Evolutionary conservation across 2,797 vertebrate genomes (phyloP), one percentile per base, ranked within the genome.

Genomic region (Florisuga fusca): DNA sequence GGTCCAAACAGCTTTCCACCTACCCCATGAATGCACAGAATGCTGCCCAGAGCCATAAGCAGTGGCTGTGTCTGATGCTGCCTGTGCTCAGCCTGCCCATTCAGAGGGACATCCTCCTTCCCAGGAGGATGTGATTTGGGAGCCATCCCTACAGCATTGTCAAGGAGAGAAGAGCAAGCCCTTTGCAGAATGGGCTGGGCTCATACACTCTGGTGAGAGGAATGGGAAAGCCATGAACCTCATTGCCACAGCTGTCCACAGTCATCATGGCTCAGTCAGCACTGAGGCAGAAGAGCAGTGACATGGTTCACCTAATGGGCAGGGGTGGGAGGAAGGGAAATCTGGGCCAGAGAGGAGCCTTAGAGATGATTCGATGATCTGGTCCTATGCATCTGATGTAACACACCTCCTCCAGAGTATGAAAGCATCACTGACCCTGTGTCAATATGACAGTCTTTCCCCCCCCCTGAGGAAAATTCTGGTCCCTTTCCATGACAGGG

Each of bases 271-370:
- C 27, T 61, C 26, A n/a, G 9, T 29, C 51, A 79, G 19, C 17
- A 29, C 25, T 31, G 31, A 27, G 11, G 18, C 36, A 72, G 69
- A 71, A 15, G 21, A 76, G 27, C 13, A 59, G 4, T 0, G 0
- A 55, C 17, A 2, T 46, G 18, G 64, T 46, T 67, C 54, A 55
- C 25, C 64, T 51, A 22, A 23, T 5, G 15, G 6, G 3, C 34
- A 76, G 48, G 23, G 55, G 21, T 34, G 17, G 41, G 50, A 33
- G 27, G 54, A 72, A 46, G 41, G 57, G 10, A 53, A 80, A 76
- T 54, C 15, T 67, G n/a, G 13, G 31, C 5, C 36, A 43, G 59
- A 54, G 36, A 57, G 17, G 31, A 87, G 19, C 38, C 22, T 46
- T 62, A 61, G 29, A 58, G 41, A 11, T 73, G 50, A 33, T 57